These are phyloP conservation scores for Poecile atricapillus DNA, from an alignment of 2,113 vertebrate genomes.

Conservation along the genomic window DNA sequence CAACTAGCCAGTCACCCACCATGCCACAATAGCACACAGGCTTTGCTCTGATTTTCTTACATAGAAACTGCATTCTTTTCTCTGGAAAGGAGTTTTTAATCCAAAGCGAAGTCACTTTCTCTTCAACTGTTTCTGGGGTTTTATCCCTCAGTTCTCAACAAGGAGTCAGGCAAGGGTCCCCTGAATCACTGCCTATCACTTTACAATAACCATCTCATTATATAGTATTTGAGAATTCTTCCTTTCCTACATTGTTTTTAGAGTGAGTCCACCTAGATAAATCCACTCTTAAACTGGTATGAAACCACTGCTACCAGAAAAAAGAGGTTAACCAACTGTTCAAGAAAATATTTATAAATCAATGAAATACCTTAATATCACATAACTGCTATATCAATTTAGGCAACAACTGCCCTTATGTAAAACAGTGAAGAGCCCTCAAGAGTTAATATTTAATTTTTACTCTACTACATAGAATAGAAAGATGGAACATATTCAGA, in stretches of 20 bases:
- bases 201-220: background rate
- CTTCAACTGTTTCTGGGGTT: background rate
- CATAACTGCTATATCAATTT: background rate
- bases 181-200: background rate
- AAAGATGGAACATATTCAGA: background rate
- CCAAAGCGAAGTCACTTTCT: background rate
- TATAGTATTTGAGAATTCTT: background rate
- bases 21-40: accelerated
- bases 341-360: background rate
- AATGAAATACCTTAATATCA: background rate
- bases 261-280: background rate
- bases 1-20: background rate
- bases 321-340: background rate
- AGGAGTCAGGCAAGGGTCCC: background rate
- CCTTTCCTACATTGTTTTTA: background rate
- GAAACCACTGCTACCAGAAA: background rate
- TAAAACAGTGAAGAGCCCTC: background rate
- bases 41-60: background rate
- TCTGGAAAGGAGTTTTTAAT: background rate
- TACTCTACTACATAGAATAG: background rate
- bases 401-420: background rate
- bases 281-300: background rate
- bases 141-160: background rate
- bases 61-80: background rate
- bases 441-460: background rate